Percentiles rank a stretch among this genome's conserved stretches.
Conservation (phyloP, 2,113 vertebrate genomes). For the Indri indri region DNA sequence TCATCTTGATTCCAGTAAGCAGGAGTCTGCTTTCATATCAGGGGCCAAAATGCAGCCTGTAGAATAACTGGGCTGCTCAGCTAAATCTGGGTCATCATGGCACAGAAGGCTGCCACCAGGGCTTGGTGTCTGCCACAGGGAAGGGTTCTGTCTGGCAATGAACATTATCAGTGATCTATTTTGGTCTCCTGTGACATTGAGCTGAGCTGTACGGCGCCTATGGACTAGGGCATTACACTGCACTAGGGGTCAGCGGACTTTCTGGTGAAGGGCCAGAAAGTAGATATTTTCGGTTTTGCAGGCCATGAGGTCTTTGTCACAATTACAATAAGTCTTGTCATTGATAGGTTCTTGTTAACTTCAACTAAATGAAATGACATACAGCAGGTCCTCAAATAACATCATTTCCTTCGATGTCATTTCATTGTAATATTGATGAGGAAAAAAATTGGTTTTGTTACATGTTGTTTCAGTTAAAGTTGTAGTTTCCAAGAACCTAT, state of each 20-base stretch:
- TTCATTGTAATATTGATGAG: neutral
- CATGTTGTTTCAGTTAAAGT: neutral
- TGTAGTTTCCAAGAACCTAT: neutral
- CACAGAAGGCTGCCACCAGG: neutral
- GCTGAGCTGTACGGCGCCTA: neutral
- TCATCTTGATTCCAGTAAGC: neutral
- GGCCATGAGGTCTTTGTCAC: neutral
- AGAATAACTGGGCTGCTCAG: neutral
- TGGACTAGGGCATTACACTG: neutral
- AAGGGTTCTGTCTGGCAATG: neutral
- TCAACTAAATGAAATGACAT: neutral
- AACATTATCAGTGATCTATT: neutral
- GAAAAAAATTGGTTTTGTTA: neutral
- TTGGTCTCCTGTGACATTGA: neutral
- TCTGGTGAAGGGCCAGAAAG: neutral
- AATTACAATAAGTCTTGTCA: neutral
- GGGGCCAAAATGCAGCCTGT: neutral
- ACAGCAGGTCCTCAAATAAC: neutral
- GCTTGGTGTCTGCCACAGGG: neutral
- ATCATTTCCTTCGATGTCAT: neutral
- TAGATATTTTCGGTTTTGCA: neutral
- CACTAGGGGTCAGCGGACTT: neutral
- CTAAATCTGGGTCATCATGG: accelerated
- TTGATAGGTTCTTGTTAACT: neutral
- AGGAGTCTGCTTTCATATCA: neutral